Evolutionary conservation across 1,140 invertebrate species (phyloP).

Genomic region (Drosophila littoralis): DNA sequence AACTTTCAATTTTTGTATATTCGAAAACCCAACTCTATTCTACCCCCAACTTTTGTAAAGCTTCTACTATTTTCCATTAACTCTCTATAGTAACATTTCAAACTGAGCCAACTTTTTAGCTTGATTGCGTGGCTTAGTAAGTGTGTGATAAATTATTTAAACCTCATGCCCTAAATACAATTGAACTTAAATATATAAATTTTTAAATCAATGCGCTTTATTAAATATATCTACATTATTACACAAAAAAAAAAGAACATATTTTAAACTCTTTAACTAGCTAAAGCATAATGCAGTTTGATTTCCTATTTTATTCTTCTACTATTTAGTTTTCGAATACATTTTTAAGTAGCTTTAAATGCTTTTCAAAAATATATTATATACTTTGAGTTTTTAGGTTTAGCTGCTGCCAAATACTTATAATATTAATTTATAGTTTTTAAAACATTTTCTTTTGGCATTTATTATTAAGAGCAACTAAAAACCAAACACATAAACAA

Average conservation of each 20-base stretch:
- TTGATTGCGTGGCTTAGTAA: slow-evolving; percentile 63
- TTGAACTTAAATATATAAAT: slow-evolving; percentile 55
- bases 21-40: not conserved
- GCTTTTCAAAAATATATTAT: slow-evolving; percentile 31
- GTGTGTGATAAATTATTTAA: slow-evolving; percentile 85
- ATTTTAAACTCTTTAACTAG: slow-evolving; percentile 49
- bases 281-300: slow-evolving; percentile 57
- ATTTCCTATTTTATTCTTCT: slow-evolving; percentile 66
- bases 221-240: slow-evolving; percentile 55
- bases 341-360: slow-evolving; percentile 40
- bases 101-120: slow-evolving; percentile 32
- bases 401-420: slow-evolving; percentile 25
- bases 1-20: not conserved
- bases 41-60: slow-evolving; percentile 34
- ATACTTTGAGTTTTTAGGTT: slow-evolving; percentile 40
- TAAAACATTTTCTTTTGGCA: slow-evolving; percentile 45
- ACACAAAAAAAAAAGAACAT: slow-evolving; percentile 41
- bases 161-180: slow-evolving; percentile 66
- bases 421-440: slow-evolving; percentile 51
- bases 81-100: slow-evolving; percentile 1
- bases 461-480: slow-evolving; percentile 70
- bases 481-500: slow-evolving; percentile 73
- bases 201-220: slow-evolving; percentile 62
- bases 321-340: slow-evolving; percentile 54
- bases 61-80: slow-evolving; percentile 9